These are phyloP conservation scores for Anaspis maculata DNA, from an alignment of 2,888 invertebrate species.

Conservation along the genomic window DNA sequence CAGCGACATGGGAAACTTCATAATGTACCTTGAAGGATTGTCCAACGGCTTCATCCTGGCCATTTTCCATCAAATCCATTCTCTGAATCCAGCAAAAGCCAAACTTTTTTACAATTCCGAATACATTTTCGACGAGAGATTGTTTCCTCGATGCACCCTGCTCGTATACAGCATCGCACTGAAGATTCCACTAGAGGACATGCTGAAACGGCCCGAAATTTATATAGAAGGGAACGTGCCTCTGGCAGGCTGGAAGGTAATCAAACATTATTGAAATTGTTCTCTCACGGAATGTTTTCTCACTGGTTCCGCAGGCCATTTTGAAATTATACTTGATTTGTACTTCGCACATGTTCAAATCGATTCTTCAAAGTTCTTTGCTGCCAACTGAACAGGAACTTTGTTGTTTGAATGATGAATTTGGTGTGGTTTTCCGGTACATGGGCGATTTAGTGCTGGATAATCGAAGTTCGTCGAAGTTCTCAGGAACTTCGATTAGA, in stretches of 20 bases:
- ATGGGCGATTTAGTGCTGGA: no score
- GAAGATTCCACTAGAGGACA: slow-evolving; percentile 26
- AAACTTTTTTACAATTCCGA: slow-evolving; percentile 32
- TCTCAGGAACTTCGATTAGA: no score
- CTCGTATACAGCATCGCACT: slow-evolving; percentile 24
- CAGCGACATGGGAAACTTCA: slow-evolving; percentile 21
- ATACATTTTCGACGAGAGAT: slow-evolving; percentile 27
- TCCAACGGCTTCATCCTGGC: slow-evolving; percentile 24
- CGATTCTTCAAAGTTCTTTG: slow-evolving; percentile 27
- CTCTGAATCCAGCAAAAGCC: slow-evolving; percentile 10
- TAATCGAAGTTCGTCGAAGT: no score
- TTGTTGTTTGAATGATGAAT: no score
- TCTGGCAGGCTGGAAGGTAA: slow-evolving; percentile 27
- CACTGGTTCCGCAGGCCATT: no score
- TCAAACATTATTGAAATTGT: slow-evolving; percentile 3
- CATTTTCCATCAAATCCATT: slow-evolving; percentile 20
- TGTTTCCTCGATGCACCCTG: slow-evolving; percentile 26
- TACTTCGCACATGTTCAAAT: slow-evolving; percentile 22
- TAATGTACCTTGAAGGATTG: slow-evolving; percentile 25
- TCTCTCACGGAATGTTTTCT: no score
- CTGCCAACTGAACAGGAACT: slow-evolving; percentile 33
- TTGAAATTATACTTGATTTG: slow-evolving; percentile 30
- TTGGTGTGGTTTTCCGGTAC: no score
- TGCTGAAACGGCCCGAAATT: slow-evolving; percentile 23
- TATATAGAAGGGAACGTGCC: slow-evolving; percentile 31